These are phyloP conservation scores for Rhamnusium bicolor DNA, from an alignment of 2,888 invertebrate species.

Conservation along the genomic window DNA sequence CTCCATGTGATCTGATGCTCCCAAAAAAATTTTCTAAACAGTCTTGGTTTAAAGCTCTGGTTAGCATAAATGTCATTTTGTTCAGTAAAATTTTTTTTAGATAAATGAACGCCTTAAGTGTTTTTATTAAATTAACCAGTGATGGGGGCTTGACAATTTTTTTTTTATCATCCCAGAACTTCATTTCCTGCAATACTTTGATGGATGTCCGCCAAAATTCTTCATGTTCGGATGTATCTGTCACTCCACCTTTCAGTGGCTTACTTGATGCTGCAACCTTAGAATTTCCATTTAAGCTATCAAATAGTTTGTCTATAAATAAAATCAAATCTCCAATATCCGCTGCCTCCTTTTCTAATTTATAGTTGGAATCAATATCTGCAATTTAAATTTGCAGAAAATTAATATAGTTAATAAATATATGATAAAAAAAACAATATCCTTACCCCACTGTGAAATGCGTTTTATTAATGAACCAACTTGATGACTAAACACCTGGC, in stretches of 20 bases:
- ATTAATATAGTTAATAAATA: constrained; percentile 5
- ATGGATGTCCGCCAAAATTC: constrained; percentile 37
- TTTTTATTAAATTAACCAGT: constrained; percentile 37
- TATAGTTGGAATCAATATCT: constrained; percentile 10
- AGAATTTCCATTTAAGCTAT: constrained; percentile 42
- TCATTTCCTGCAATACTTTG: constrained; percentile 28
- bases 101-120: constrained; percentile 40
- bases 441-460: constrained; percentile 41
- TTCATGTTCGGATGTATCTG: constrained; percentile 34
- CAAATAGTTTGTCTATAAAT: constrained; percentile 47
- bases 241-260: constrained; percentile 42
- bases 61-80: constrained; percentile 1
- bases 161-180: constrained; percentile 26
- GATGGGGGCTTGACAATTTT: constrained; percentile 23
- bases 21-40: constrained; percentile 46
- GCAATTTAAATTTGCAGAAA: not conserved
- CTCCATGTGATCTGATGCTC: constrained; percentile 38
- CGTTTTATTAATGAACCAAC: constrained; percentile 47
- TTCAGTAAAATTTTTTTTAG: constrained; percentile 18
- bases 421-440: not conserved
- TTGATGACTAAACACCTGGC: constrained; percentile 49
- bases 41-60: constrained; percentile 46
- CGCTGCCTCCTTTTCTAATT: constrained; percentile 23
- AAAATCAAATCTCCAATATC: constrained; percentile 48
- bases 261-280: constrained; percentile 17